Evolutionary conservation across 1,140 invertebrate genomes (phyloP).

Genomic region (Drosophila triauraria): DNA sequence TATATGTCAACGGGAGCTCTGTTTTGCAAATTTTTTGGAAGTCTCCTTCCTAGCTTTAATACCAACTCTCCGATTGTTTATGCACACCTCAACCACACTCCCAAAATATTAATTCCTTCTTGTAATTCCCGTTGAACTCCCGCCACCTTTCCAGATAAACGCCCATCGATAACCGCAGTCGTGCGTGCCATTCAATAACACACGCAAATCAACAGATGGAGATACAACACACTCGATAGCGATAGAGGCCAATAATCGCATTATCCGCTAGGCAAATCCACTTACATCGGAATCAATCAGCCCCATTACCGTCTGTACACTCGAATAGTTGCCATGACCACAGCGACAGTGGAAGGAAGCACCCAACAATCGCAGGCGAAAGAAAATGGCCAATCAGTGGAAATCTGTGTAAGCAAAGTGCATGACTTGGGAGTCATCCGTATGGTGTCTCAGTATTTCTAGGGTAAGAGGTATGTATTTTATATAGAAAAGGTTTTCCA

Average conservation of each 20-base stretch:
- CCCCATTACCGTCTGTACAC: conserved; percentile 54
- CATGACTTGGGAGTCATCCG: conserved; percentile 25
- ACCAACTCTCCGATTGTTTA: neutral
- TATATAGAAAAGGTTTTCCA: neutral
- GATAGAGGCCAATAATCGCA: conserved; percentile 65
- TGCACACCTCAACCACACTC: neutral
- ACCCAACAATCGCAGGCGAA: conserved; percentile 12
- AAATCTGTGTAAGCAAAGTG: conserved; percentile 53
- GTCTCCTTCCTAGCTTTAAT: too few species aligned
- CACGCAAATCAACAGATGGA: conserved; percentile 30
- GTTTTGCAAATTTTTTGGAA: too few species aligned
- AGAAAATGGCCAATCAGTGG: conserved; percentile 55
- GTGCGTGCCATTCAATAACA: conserved; percentile 32
- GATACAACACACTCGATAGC: conserved; percentile 24
- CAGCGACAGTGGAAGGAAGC: conserved; percentile 15
- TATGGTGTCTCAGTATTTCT: neutral
- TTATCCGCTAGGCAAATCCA: conserved; percentile 65
- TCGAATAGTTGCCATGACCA: conserved; percentile 49
- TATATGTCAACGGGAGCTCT: neutral
- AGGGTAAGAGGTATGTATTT: neutral
- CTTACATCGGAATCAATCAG: conserved; percentile 76
- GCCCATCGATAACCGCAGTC: conserved; percentile 39
- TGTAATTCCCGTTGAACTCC: conserved; percentile 4
- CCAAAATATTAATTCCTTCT: conserved; percentile 12
- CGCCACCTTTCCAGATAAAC: conserved; percentile 16